phyloP scores from a whole-genome alignment of 2,113 vertebrate genomes.

The Guaruba guarouba region DNA sequence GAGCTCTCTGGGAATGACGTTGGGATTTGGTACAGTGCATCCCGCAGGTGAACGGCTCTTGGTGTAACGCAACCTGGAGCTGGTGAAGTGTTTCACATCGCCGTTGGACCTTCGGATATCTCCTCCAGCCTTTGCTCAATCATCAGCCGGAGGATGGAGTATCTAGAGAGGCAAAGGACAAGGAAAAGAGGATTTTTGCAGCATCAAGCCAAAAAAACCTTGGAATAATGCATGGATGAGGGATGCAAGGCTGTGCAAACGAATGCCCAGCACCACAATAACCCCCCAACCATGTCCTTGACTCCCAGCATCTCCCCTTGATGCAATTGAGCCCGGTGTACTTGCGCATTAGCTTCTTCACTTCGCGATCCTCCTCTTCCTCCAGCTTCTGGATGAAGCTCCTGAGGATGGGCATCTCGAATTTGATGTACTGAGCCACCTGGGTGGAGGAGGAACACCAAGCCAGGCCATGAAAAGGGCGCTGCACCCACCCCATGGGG shows the following conservation, averaged over 20 bases:
- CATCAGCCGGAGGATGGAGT: constrained; percentile 81
- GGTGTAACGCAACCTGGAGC: fast-evolving
- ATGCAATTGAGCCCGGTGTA: not conserved
- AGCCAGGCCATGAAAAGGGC: fast-evolving
- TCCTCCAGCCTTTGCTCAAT: constrained; percentile 89
- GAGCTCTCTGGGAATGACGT: fast-evolving
- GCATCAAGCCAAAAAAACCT: not conserved
- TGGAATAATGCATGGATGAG: fast-evolving
- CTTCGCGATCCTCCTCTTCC: constrained; percentile 94
- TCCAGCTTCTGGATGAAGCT: constrained; percentile 96
- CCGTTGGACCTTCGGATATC: constrained; percentile 76
- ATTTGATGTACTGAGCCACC: constrained; percentile 99
- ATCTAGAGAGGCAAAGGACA: constrained; percentile 50
- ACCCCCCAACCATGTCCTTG: fast-evolving
- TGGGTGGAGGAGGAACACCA: constrained; percentile 20
- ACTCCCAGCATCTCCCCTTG: not conserved
- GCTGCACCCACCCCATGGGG: fast-evolving
- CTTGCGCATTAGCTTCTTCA: constrained; percentile 90
- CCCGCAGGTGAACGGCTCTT: not conserved
- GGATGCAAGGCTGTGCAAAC: fast-evolving
- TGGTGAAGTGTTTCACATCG: constrained; percentile 14
- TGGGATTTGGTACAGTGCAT: not conserved
- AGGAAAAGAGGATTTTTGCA: not conserved
- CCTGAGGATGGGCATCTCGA: constrained; percentile 95
- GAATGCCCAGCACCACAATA: fast-evolving